Base-by-base conservation (phyloP, 2,888 invertebrate species). In the Erebia aethiops region DNA sequence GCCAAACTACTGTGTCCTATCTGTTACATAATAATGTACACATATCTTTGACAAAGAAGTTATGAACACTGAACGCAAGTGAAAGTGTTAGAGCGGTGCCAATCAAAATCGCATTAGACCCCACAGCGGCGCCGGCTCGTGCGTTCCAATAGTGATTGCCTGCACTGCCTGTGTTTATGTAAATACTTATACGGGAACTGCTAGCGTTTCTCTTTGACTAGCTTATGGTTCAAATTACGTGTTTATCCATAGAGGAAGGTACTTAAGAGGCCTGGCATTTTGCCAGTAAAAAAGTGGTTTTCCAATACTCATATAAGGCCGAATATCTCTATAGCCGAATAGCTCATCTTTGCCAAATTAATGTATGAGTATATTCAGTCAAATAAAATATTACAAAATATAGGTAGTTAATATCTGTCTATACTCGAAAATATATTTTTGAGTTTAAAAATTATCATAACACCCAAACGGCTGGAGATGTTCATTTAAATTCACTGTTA, bases 81-180 rank as follows among this genome's bases (percentile, higher is more conserved):
- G 92, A 92, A 92, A 91, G 91, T 91, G 87, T 84, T 78, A 80
- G 82, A 82, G 81, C 81, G 83, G 80, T 81, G 83, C 83, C 88
- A 88, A 91, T 92, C 89, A 90, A 90, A 91, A 86, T 82, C 86
- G 82, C 87, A 89, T 91, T 88, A 91, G 60, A 61, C 63, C 61
- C 54, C 51, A 67, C 63, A 64, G 64, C 69, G 75, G 70, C 71
- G 75, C 74, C 72, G 70, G 72, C 78, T 75, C 76, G 74, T 64
- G 66, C 73, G 56, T 67, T 41, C 63, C 18, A 43, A 46, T 70
- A 46, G 58, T 62, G 66, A 21, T 66, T 70, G 67, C 21, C 21
- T 21, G 21, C 21, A 1, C 21, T 67, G 51, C 56, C 35, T 41
- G 51, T 58, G 43, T 51, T 65, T 2, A 58, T 65, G 49, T 67